These are phyloP conservation scores for Ephestia elutella DNA, from an alignment of 1,140 invertebrate genomes.

Conservation along the genomic window DNA sequence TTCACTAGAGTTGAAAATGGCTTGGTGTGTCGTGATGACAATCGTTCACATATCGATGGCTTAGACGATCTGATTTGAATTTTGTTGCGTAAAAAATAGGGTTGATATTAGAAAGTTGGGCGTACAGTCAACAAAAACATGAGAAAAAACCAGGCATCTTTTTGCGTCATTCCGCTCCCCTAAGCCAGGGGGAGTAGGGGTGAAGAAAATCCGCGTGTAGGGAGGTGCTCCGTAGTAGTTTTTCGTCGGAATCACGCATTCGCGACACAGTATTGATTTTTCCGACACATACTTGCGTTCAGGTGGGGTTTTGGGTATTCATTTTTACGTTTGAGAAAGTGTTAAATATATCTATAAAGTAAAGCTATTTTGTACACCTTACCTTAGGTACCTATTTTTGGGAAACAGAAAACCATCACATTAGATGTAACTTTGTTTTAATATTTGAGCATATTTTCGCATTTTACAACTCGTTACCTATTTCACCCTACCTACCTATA, in stretches of 20 bases:
- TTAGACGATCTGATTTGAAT: neutral
- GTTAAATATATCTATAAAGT: neutral
- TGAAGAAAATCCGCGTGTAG: constrained; percentile 55
- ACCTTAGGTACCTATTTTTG: too few relatives aligned
- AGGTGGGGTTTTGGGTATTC: constrained; percentile 20
- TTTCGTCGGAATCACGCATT: constrained; percentile 43
- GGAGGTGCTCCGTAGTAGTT: constrained; percentile 35
- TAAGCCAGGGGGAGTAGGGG: constrained; percentile 38
- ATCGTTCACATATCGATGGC: constrained; percentile 31
- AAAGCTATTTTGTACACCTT: too few relatives aligned
- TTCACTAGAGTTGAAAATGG: constrained; percentile 11
- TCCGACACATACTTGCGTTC: constrained; percentile 33
- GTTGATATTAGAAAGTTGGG: neutral
- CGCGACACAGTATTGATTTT: constrained; percentile 47
- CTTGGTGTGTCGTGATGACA: constrained; percentile 14
- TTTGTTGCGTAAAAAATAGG: neutral
- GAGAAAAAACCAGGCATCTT: constrained; percentile 43
- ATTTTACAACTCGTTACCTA: too few relatives aligned
- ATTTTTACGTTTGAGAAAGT: neutral
- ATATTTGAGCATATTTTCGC: too few relatives aligned
- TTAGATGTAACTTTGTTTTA: too few relatives aligned
- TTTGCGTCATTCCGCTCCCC: constrained; percentile 33
- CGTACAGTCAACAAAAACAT: constrained; percentile 40
- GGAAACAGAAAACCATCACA: too few relatives aligned
- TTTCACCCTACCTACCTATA: too few relatives aligned